Conservation (phyloP, 2,888 invertebrate species). For the Eupithecia subumbrata region DNA sequence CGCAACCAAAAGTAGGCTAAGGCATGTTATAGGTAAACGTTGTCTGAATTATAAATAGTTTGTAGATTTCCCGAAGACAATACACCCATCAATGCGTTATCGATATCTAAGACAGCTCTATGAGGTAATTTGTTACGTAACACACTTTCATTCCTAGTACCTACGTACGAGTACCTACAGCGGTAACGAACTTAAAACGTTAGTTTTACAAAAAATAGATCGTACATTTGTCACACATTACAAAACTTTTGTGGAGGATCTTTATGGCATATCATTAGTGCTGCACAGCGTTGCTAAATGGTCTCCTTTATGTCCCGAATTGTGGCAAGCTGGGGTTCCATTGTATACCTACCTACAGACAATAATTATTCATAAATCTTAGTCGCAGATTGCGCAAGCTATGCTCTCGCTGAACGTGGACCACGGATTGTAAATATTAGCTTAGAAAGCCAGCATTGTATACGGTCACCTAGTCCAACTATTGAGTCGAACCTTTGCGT, state of each 20-base stretch:
- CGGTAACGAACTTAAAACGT: not conserved
- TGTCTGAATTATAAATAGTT: constrained; percentile 11
- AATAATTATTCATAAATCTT: constrained; percentile 46
- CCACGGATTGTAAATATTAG: constrained; percentile 32
- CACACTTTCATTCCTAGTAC: constrained; percentile 3
- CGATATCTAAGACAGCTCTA: constrained; percentile 12
- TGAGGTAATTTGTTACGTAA: not conserved
- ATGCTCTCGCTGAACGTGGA: constrained; percentile 18
- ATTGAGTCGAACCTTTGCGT: constrained; percentile 1
- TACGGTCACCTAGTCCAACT: constrained; percentile 6
- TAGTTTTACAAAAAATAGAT: constrained; percentile 11
- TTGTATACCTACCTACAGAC: constrained; percentile 34
- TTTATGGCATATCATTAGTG: constrained; percentile 52
- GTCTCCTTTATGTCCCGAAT: constrained; percentile 46
- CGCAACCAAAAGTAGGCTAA: constrained; percentile 1
- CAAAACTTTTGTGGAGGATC: constrained; percentile 25
- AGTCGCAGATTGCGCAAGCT: constrained; percentile 21
- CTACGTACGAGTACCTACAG: not conserved
- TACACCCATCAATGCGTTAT: constrained; percentile 10
- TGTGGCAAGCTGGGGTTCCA: constrained; percentile 37
- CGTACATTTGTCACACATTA: constrained; percentile 36
- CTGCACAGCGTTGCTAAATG: constrained; percentile 46
- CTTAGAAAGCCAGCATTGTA: constrained; percentile 39
- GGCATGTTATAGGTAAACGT: constrained; percentile 6
- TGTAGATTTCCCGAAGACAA: constrained; percentile 13